Evolutionary conservation across 2,113 vertebrate genomes (phyloP), one percentile per base, ranked within the genome.

Genomic region (Porphyrio hochstetteri): DNA sequence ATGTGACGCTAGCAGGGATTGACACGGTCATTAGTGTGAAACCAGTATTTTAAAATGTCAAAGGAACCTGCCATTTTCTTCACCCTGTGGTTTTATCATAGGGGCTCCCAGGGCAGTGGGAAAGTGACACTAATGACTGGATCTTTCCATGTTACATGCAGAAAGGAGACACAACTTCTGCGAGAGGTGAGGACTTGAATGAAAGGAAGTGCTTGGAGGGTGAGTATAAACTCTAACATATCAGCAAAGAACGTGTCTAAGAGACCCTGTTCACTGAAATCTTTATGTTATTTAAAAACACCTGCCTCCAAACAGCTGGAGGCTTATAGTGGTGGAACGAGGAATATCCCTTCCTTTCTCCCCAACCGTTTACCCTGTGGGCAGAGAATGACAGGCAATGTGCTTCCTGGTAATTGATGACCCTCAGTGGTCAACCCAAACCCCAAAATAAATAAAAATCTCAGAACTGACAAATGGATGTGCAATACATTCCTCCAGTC

Each of bases 381-480:
- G 50, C 40, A 90, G 35, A 94, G 55, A 70, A 48, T 80, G 53
- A 92, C 76, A 83, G 71, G 46, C 48, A 77, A 63, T 74, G 57
- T 93, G 64, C 48, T 91, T 65, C 78, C 40, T 61, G 29, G 44
- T 93, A 94, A 96, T 96, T 94, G 94, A 96, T 50, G 81, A 94
- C 59, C 60, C 77, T 92, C 74, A 91, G 74, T 69, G 72, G 56
- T 27, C 72, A 88, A 69, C 15, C 56, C 70, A 87, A 94, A 93
- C 56, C 82, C 84, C 13, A 7, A 92, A 93, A 90, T 69, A 92
- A 93, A 96, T 92, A 92, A 94, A 90, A 96, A 84, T 72, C 85
- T 93, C 87, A 78, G 56, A 92, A 75, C 77, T 91, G 95, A 92
- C 92, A 95, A 93, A 80, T 95, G 94, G 93, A 88, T 85, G 68